Evolutionary conservation across 2,888 invertebrate species (phyloP).

Genomic region (Glyphotaelius pellucidus): DNA sequence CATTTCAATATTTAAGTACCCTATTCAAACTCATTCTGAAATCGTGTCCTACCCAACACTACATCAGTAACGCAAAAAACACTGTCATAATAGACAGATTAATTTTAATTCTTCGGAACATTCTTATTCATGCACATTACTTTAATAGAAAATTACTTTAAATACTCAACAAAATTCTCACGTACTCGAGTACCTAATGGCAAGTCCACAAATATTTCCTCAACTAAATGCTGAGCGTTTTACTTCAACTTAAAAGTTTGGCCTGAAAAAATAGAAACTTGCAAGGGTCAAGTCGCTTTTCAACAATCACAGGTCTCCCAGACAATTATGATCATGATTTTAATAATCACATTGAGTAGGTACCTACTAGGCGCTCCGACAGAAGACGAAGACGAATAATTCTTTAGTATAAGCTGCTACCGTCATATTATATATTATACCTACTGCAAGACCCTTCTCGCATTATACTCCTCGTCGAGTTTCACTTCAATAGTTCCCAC

Average conservation of each 20-base stretch:
- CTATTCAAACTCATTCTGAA: too few species aligned
- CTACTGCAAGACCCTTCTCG: not conserved
- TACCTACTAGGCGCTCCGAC: not conserved
- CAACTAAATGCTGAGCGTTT: not conserved
- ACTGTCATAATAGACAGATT: not conserved
- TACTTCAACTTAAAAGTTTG: not conserved
- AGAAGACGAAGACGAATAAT: not conserved
- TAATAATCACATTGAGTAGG: not conserved
- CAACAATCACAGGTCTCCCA: slow-evolving; percentile 17
- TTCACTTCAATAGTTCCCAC: slow-evolving; percentile 34
- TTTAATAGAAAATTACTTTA: not conserved
- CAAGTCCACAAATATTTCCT: not conserved
- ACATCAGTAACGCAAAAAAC: too few species aligned
- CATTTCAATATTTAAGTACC: too few species aligned
- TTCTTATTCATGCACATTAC: not conserved
- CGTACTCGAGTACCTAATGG: not conserved
- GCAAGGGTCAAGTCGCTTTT: slow-evolving; percentile 26
- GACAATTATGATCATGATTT: slow-evolving; percentile 13
- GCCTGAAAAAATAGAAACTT: not conserved
- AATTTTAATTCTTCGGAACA: not conserved
- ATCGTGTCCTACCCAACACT: too few species aligned
- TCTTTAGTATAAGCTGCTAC: not conserved
- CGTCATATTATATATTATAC: not conserved
- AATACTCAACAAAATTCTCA: not conserved
- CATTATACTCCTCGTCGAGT: not conserved